Evolutionary conservation across 1,140 invertebrate genomes (phyloP).

Genomic region (Polypedilum vanderplanki): DNA sequence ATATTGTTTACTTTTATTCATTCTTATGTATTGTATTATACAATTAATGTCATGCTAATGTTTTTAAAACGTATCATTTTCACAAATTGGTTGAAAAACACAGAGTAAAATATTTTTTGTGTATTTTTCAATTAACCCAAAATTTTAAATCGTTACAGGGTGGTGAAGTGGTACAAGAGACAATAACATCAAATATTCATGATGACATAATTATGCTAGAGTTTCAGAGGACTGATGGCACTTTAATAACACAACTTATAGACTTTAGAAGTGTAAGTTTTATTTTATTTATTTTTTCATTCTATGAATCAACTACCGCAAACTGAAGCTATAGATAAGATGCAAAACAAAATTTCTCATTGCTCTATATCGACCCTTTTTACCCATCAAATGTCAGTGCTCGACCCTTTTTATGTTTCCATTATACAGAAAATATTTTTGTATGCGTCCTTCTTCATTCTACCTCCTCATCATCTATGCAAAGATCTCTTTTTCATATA

Average conservation of each 20-base stretch:
- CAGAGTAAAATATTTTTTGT: background rate
- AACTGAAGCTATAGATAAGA: no score
- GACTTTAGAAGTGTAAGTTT: slow-evolving; percentile 86
- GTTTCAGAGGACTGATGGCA: slow-evolving; percentile 84
- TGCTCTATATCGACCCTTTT: background rate
- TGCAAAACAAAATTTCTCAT: background rate
- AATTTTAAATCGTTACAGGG: slow-evolving; percentile 55
- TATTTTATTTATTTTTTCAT: no score
- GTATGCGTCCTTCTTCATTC: background rate
- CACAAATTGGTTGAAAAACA: background rate
- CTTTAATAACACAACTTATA: slow-evolving; percentile 82
- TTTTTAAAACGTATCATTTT: background rate
- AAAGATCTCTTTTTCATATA: no score
- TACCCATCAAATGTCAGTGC: background rate
- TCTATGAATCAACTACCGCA: no score
- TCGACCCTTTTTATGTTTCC: background rate
- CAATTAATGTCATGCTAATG: no score
- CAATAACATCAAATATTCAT: slow-evolving; percentile 80
- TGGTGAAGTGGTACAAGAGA: slow-evolving; percentile 87
- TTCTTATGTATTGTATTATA: no score
- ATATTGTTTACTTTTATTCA: no score
- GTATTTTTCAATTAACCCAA: background rate
- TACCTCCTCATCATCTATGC: background rate
- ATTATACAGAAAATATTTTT: background rate
- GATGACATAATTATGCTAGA: slow-evolving; percentile 83